Evolutionary conservation across 2,888 invertebrate species (phyloP).

Genomic region (Rotaria sp.): DNA sequence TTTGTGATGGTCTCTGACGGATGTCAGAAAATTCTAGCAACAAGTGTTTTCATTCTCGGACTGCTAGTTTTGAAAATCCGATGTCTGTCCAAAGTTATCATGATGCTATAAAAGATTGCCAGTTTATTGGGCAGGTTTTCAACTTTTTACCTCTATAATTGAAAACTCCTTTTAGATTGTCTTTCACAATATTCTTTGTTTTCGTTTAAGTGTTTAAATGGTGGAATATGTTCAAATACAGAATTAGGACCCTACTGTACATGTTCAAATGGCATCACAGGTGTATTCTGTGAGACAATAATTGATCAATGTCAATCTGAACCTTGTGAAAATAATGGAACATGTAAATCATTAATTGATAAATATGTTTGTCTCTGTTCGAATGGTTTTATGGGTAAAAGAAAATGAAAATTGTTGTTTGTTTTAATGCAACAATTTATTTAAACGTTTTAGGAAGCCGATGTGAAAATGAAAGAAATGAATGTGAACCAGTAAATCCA

Average conservation of each 20-base stretch:
- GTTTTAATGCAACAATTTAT: neutral
- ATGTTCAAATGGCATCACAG: constrained; percentile 25
- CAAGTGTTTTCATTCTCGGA: too few species aligned
- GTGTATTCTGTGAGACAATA: constrained; percentile 32
- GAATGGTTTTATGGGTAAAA: constrained; percentile 28
- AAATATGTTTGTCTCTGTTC: constrained; percentile 33
- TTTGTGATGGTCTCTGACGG: too few species aligned
- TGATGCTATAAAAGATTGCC: too few species aligned
- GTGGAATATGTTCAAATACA: constrained; percentile 32
- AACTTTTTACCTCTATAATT: too few species aligned
- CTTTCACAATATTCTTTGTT: too few species aligned
- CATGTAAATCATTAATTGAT: constrained; percentile 15
- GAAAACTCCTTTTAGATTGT: too few species aligned
- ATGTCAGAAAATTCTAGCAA: too few species aligned
- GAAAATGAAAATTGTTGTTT: neutral
- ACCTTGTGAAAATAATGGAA: constrained; percentile 29
- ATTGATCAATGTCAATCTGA: constrained; percentile 32
- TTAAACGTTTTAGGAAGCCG: neutral
- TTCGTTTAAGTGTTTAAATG: constrained; percentile 33
- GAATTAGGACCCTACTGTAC: constrained; percentile 26
- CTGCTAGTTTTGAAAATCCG: too few species aligned
- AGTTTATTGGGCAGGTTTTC: too few species aligned
- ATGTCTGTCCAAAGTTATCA: too few species aligned
- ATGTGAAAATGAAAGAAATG: neutral
- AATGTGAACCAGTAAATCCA: constrained; percentile 38